Base-by-base conservation (phyloP, 2,113 vertebrate species). In the Caloenas nicobarica region DNA sequence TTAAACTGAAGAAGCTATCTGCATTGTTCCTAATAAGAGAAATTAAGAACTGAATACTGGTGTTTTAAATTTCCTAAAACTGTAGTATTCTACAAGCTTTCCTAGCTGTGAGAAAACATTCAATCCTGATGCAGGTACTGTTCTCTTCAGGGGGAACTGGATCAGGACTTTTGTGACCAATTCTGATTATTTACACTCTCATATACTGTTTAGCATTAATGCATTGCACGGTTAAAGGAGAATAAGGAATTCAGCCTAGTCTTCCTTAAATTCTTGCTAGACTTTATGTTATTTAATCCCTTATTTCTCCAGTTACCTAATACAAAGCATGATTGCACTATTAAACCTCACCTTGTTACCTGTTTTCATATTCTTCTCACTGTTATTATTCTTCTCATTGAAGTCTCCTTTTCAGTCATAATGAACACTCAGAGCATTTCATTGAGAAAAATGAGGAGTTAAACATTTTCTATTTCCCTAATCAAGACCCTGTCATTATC, bases 371-470 rank as follows among this genome's bases (percentile, higher is more conserved):
- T 80, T 81, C 48, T 80, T 93, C 71, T 82, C 33, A 7, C 60
- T 83, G 36, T 79, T 65, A 65, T 62, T 65, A 16, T 38, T 82
- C 22, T 57, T 95, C 89, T 88, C 25, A 89, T 31, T 91, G 85
- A 93, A 87, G 70, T 44, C 54, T 79, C 36, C 60, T 71, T 86
- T 70, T 69, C 18, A 50, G 34, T 70, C 36, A 60, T 42, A 96
- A 95, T 81, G 85, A 97, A 69, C 58, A 87, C 72, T 80, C 14
- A 8, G 48, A 72, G 53, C 29, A 72, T 83, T 94, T 95, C 58
- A 94, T 81, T 96, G 91, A 96, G 89, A 93, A 97, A 97, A 97
- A 97, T 5, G 58, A 96, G 56, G 53, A 96, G 91, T 97, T 96
- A 96, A 97, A 96, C 8, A 74, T 71, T 85, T 89, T 96, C 86